Evolutionary conservation across 2,113 vertebrate species (phyloP).

Genomic region (Hemichromis elongatus): DNA sequence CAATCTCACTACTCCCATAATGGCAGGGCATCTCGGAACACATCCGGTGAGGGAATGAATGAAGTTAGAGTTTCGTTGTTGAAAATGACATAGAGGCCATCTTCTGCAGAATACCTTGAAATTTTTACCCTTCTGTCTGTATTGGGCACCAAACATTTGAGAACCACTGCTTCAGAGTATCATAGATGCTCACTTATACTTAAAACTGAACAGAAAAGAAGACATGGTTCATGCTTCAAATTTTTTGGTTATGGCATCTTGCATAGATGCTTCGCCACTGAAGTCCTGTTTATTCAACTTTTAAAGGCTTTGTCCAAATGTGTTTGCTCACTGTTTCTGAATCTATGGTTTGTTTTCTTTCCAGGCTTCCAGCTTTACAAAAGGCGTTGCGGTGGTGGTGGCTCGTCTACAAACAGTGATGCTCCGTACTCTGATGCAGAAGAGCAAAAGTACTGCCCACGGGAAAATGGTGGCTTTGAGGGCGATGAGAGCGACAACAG

Average conservation of each 20-base stretch:
- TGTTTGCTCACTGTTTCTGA: not conserved
- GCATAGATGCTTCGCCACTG: not conserved
- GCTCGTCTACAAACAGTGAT: constrained; percentile 10
- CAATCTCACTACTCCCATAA: too few species aligned
- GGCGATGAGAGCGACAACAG: constrained; percentile 44
- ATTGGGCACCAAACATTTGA: not conserved
- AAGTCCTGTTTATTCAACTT: not conserved
- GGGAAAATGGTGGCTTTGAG: constrained; percentile 75
- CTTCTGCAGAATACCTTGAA: too few species aligned
- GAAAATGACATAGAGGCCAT: too few species aligned
- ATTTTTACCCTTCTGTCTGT: not conserved
- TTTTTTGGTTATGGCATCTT: not conserved
- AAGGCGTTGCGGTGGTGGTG: not conserved
- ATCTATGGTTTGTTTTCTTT: not conserved
- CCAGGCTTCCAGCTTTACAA: constrained; percentile 78
- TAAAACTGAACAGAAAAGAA: not conserved
- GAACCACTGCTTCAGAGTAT: not conserved
- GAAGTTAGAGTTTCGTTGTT: too few species aligned
- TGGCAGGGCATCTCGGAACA: too few species aligned
- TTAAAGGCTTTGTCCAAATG: not conserved
- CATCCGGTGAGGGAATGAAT: not conserved
- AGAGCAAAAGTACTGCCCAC: constrained; percentile 16
- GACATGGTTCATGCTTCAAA: accelerated
- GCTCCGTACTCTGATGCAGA: not conserved
- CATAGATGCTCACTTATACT: not conserved